Conservation (phyloP, 2,797 vertebrate genomes). For the Scolopax rusticola region DNA sequence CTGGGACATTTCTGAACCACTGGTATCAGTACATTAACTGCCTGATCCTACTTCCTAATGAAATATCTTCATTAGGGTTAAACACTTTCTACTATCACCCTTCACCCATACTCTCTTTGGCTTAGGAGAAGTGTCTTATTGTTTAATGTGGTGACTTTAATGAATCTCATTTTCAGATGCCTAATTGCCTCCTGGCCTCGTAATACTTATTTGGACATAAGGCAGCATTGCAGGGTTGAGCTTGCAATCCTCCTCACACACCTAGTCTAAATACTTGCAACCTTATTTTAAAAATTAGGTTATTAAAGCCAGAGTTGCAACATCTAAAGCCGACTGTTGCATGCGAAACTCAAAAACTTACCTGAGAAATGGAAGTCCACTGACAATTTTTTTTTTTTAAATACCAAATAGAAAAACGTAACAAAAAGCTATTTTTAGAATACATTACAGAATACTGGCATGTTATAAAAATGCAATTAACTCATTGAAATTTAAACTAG, state of each 20-base stretch:
- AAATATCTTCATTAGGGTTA: neutral
- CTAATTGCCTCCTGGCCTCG: neutral
- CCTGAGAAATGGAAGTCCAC: constrained; percentile 32
- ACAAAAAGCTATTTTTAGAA: neutral
- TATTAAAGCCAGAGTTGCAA: neutral
- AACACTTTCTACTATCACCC: neutral
- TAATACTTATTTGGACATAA: neutral
- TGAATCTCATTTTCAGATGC: neutral
- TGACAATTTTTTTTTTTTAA: neutral
- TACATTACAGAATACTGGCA: constrained; percentile 48
- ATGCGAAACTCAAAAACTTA: constrained; percentile 19
- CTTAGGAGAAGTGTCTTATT: neutral
- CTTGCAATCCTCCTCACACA: neutral
- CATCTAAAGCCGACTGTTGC: neutral
- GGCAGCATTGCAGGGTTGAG: neutral
- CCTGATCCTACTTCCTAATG: neutral
- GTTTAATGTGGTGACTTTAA: neutral
- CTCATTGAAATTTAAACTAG: neutral
- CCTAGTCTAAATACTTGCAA: neutral
- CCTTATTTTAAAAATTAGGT: neutral
- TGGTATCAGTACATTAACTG: neutral
- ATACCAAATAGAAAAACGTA: constrained; percentile 15
- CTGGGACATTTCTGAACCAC: neutral
- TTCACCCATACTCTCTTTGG: neutral
- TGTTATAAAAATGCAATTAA: constrained; percentile 8